A percentile compares a stretch with the other conserved stretches of the same genome.
phyloP scores from a whole-genome alignment of 2,888 invertebrate species.

The Drosophila picticornis region DNA sequence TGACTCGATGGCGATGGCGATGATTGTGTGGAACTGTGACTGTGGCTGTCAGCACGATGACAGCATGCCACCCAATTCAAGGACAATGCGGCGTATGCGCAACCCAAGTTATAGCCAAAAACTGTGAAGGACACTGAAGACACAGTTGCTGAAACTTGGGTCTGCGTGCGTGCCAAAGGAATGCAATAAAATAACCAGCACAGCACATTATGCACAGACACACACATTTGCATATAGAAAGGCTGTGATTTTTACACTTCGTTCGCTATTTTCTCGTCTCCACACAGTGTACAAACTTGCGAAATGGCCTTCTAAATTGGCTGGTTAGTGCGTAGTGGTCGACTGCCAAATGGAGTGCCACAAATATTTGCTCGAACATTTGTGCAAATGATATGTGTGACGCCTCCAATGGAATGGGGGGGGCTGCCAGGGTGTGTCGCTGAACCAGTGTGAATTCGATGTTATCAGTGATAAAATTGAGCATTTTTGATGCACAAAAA shows the following conservation, averaged over 20 bases:
- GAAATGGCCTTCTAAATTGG: slow-evolving; percentile 8
- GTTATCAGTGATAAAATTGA: background rate
- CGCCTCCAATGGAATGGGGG: background rate
- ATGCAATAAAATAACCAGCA: slow-evolving; percentile 63
- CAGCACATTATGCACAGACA: slow-evolving; percentile 64
- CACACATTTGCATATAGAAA: slow-evolving; percentile 58
- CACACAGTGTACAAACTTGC: slow-evolving; percentile 24
- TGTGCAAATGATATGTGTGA: slow-evolving; percentile 24
- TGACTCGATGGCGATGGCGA: background rate
- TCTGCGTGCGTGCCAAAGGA: slow-evolving; percentile 59
- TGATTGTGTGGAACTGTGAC: slow-evolving; percentile 4
- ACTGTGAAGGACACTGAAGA: slow-evolving; percentile 14
- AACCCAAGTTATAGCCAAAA: slow-evolving; percentile 14
- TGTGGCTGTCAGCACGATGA: slow-evolving; percentile 17
- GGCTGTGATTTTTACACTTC: slow-evolving; percentile 28
- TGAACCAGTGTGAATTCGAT: background rate
- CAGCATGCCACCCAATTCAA: slow-evolving; percentile 51
- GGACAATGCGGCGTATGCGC: slow-evolving; percentile 54
- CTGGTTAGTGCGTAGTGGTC: slow-evolving; percentile 4
- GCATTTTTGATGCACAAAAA: background rate
- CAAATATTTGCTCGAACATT: slow-evolving; percentile 46
- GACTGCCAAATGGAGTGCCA: slow-evolving; percentile 37
- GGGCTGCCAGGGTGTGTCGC: no score
- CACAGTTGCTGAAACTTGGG: slow-evolving; percentile 10
- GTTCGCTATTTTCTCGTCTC: slow-evolving; percentile 4